Base-by-base conservation (phyloP, 2,113 vertebrate species). In the Vulpes vulpes region DNA sequence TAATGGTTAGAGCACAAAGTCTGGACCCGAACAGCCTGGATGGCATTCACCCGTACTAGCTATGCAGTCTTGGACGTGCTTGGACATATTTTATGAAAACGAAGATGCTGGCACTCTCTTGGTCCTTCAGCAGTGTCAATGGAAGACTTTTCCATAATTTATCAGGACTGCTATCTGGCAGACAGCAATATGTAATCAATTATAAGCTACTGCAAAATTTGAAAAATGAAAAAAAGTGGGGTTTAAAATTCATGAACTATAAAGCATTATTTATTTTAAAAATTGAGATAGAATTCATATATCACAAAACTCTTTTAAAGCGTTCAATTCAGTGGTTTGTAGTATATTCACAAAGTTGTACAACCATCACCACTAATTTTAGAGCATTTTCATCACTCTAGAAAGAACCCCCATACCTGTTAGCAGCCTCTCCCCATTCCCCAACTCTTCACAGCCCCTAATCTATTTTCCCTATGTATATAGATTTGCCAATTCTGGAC, bases 251-350 rank as follows among this genome's bases (percentile, higher is more conserved):
- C 20, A 65, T 86, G 73, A 73, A 73, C 49, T 80, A 64, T 49
- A 59, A 85, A 86, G 8, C 25, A 74, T 49, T 86, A 51, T 87
- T 59, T 91, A 55, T 86, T 91, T 76, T 93, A 43, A 43, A 89
- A 60, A 60, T 78, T 53, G 69, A 89, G 59, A 53, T 82, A 20
- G 17, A 73, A 38, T 32, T 84, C 20, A 91, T 23, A 51, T 19
- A 12, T 14, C 23, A 65, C 23, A 43, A 43, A 43, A 43, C 43
- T 43, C 43, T 43, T 43, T 43, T 43, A 43, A 43, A 43, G 43
- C 7, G 43, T 43, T 43, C 43, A 43, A 6, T 43, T 6, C 43
- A 43, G 43, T 43, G 43, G 6, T 43, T 43, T 43, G 43, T 43
- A 43, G 43, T 43, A 43, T 43, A 43, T 43, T 43, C 43, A 43